Conservation (phyloP, 2,113 vertebrate species). For the Pongo pygmaeus region DNA sequence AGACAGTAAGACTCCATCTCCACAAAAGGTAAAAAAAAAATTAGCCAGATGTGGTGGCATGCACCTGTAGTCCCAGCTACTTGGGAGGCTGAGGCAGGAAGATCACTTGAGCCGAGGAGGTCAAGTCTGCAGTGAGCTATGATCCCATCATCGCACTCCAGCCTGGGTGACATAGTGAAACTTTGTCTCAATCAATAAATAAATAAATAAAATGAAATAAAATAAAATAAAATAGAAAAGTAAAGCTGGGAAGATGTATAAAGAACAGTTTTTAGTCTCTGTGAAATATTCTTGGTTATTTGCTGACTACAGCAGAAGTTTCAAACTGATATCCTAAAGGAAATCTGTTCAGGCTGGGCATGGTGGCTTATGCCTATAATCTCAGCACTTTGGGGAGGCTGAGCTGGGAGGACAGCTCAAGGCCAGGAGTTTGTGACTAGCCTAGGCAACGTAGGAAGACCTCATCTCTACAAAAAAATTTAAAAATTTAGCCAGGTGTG, state of each 20-base stretch:
- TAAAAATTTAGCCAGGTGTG: too few relatives aligned
- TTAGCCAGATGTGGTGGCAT: not conserved
- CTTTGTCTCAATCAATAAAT: not conserved
- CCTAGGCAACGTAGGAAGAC: too few relatives aligned
- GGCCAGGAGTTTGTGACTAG: too few relatives aligned
- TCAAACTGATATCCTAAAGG: not conserved
- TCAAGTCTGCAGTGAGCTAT: not conserved
- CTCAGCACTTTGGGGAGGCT: too few relatives aligned
- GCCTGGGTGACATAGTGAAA: not conserved
- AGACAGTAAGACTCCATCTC: not conserved
- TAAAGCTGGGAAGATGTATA: not conserved
- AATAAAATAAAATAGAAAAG: not conserved
- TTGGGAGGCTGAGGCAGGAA: not conserved
- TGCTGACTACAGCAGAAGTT: not conserved
- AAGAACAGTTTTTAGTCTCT: not conserved
- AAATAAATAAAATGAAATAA: not conserved
- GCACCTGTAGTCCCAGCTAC: not conserved
- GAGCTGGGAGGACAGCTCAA: too few relatives aligned
- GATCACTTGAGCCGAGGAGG: not conserved
- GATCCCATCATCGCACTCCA: not conserved
- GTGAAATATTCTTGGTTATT: conserved; percentile 19
- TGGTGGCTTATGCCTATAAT: too few relatives aligned
- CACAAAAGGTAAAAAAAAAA: not conserved
- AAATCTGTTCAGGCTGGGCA: not conserved
- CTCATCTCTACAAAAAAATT: too few relatives aligned